A percentile compares a stretch with the other conserved stretches of the same genome.
Evolutionary conservation across 2,113 vertebrate genomes (phyloP).

Genomic region (Gopherus flavomarginatus): DNA sequence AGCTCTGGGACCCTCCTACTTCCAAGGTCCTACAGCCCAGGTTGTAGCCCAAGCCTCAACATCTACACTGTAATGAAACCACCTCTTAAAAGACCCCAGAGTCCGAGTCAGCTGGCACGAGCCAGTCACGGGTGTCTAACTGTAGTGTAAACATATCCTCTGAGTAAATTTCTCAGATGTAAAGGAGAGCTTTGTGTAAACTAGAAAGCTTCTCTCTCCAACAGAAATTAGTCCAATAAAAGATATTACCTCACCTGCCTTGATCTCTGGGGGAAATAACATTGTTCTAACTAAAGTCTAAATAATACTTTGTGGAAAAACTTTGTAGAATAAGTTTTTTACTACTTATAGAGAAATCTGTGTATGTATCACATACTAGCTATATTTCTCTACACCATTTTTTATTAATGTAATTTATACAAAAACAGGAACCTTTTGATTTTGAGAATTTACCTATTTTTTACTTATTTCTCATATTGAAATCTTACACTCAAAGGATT

Average conservation of each 20-base stretch:
- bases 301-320: background rate
- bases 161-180: background rate
- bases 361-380: background rate
- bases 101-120: background rate
- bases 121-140: background rate
- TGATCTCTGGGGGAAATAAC: background rate
- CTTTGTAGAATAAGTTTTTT: background rate
- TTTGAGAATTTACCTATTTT: background rate
- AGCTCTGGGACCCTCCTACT: background rate
- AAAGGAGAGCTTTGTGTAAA: background rate
- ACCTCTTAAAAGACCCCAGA: background rate
- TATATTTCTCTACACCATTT: background rate
- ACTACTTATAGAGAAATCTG: background rate
- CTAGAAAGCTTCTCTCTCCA: background rate
- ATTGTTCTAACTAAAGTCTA: background rate
- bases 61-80: background rate
- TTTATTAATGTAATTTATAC: background rate
- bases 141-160: background rate
- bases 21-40: background rate
- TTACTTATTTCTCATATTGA: background rate
- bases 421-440: background rate
- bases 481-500: background rate
- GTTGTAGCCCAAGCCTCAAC: background rate
- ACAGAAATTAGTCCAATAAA: background rate
- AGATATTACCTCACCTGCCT: background rate